Conservation (phyloP, 35 echinoderm and acorn worm genomes). For the Holothuria glaberrima region DNA sequence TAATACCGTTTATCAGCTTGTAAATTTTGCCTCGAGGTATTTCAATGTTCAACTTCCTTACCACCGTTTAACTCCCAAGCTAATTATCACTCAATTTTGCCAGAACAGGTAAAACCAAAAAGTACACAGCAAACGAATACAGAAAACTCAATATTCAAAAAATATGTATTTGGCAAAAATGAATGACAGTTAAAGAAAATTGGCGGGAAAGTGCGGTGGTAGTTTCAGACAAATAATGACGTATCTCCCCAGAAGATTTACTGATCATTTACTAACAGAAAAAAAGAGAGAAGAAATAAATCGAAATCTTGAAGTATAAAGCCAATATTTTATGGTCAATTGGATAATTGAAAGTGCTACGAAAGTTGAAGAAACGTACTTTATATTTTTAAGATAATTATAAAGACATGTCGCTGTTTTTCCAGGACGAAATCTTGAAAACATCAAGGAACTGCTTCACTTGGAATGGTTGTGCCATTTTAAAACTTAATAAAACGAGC, state of each 20-base stretch:
- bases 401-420: no score
- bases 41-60: not conserved
- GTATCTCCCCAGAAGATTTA: not conserved
- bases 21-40: slow-evolving; percentile 38
- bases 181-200: slow-evolving; percentile 19
- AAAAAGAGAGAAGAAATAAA: no score
- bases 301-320: not conserved
- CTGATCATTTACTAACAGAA: not conserved
- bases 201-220: not conserved
- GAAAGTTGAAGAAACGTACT: slow-evolving; percentile 25
- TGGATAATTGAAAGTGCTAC: slow-evolving; percentile 3
- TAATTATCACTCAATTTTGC: slow-evolving; percentile 23
- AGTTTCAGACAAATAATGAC: not conserved
- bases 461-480: no score
- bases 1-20: slow-evolving; percentile 30
- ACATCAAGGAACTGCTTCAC: no score
- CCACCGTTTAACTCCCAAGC: slow-evolving; percentile 36
- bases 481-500: no score
- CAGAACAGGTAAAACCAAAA: not conserved
- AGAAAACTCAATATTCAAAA: not conserved
- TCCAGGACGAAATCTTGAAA: no score
- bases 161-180: slow-evolving; percentile 2
- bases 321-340: slow-evolving; percentile 8
- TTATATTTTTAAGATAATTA: no score
- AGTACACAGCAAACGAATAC: slow-evolving; percentile 15